Evolutionary conservation across 2,888 invertebrate species (phyloP).

Genomic region (Heliconius erato): DNA sequence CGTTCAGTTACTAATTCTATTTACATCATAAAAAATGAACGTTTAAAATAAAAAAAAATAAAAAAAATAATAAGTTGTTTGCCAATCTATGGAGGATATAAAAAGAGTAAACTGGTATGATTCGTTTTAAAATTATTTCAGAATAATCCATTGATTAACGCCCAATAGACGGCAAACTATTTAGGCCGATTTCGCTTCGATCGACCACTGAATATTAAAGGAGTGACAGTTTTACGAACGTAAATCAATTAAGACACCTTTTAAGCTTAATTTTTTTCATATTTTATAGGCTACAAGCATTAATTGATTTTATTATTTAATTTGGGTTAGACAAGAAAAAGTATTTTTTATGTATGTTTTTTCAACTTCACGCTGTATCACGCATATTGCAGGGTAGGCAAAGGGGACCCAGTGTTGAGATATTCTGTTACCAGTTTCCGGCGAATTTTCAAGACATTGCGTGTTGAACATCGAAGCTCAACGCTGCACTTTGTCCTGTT

Average conservation of each 20-base stretch:
- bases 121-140: neutral
- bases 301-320: neutral
- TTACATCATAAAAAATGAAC: too few species aligned
- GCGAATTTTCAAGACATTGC: too few species aligned
- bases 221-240: slow-evolving; percentile 50
- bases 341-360: neutral
- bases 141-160: slow-evolving; percentile 55
- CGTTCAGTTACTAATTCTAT: neutral
- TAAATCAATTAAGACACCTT: slow-evolving; percentile 57
- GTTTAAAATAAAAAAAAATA: neutral
- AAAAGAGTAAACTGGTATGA: neutral
- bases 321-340: neutral
- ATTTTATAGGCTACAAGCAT: neutral
- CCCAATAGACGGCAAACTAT: slow-evolving; percentile 59
- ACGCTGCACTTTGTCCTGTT: too few species aligned
- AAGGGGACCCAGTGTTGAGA: too few species aligned
- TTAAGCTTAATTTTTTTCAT: slow-evolving; percentile 40
- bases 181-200: slow-evolving; percentile 77
- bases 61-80: neutral
- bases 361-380: neutral
- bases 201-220: slow-evolving; percentile 69
- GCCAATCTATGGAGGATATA: neutral
- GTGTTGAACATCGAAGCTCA: too few species aligned
- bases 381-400: too few species aligned
- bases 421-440: too few species aligned